A percentile compares a stretch with the other conserved stretches of the same genome.
Evolutionary conservation across 2,888 invertebrate species (phyloP).

Genomic region (Microctonus hyperodae): DNA sequence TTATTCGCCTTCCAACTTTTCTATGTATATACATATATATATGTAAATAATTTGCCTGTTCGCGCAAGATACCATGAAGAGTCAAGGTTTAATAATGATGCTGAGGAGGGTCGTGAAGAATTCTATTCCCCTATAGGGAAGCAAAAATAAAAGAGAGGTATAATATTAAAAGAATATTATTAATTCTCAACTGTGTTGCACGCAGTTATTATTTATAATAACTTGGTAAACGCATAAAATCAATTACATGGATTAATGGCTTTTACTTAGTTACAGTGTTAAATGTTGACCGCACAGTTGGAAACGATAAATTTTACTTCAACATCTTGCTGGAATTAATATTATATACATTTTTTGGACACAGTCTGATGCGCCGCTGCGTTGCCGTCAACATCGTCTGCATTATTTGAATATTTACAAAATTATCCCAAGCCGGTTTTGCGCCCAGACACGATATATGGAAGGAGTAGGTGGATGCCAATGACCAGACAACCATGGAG

Average conservation of each 20-base stretch:
- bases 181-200: conserved; percentile 7
- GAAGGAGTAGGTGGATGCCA: conserved; percentile 25
- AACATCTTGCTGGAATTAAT: neutral
- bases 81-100: conserved; percentile 17
- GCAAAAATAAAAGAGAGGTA: neutral
- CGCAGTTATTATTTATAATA: conserved; percentile 17
- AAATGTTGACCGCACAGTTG: conserved; percentile 9
- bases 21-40: neutral
- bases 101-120: neutral
- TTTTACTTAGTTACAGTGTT: neutral
- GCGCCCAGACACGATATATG: neutral
- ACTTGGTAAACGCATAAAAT: conserved; percentile 20
- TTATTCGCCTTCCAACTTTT: conserved; percentile 40
- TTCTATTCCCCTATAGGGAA: too few relatives aligned
- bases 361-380: conserved; percentile 27
- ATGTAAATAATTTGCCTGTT: too few relatives aligned
- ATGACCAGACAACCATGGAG: conserved; percentile 17
- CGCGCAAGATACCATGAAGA: neutral
- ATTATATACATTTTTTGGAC: conserved; percentile 5
- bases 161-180: conserved; percentile 11
- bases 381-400: conserved; percentile 9
- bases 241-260: conserved; percentile 31
- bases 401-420: conserved; percentile 16
- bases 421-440: conserved; percentile 18
- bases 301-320: conserved; percentile 20